Conservation (phyloP, 2,888 invertebrate species). For the Aporophyla nigra region DNA sequence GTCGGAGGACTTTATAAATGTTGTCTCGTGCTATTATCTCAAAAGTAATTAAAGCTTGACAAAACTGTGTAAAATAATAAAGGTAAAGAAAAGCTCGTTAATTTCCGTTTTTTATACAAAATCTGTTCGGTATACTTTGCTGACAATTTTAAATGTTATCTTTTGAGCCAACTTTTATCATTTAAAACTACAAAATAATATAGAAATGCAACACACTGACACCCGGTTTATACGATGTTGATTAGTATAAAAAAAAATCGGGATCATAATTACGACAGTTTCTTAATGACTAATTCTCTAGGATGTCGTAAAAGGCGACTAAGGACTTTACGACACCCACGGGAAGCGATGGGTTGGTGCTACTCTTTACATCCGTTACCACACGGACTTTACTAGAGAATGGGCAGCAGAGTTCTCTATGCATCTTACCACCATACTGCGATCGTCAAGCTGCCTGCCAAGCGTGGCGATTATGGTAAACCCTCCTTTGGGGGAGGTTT, state of each 20-base stretch:
- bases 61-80: constrained; percentile 42
- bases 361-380: too few relatives aligned
- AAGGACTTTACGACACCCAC: too few relatives aligned
- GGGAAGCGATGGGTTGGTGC: too few relatives aligned
- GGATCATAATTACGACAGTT: not conserved
- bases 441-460: too few relatives aligned
- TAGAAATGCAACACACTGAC: too few relatives aligned
- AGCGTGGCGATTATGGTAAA: too few relatives aligned
- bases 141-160: not conserved
- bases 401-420: too few relatives aligned
- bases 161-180: not conserved
- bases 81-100: constrained; percentile 19
- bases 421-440: too few relatives aligned
- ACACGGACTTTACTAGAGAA: too few relatives aligned
- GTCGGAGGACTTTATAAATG: constrained; percentile 31
- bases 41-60: constrained; percentile 56
- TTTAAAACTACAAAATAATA: not conserved
- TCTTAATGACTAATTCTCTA: too few relatives aligned
- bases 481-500: too few relatives aligned
- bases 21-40: constrained; percentile 45
- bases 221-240: not conserved
- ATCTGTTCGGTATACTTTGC: not conserved
- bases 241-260: not conserved
- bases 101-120: constrained; percentile 14
- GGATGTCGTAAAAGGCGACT: too few relatives aligned